phyloP scores from a whole-genome alignment of 2,113 vertebrate species.

The Clarias batrachus region DNA sequence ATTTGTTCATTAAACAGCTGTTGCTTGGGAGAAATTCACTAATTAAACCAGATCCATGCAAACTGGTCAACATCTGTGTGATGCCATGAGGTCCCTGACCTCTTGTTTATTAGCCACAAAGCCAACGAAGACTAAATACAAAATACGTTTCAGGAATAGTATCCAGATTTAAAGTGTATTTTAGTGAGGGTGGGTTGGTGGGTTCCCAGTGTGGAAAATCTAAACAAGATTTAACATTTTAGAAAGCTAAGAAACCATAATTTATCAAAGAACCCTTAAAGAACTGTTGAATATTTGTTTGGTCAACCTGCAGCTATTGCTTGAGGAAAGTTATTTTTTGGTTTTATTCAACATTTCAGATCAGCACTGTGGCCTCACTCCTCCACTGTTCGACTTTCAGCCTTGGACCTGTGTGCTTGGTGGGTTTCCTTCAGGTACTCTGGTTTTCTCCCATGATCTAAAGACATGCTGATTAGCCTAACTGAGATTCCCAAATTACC shows the following conservation, averaged over 20 bases:
- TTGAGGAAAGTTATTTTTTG: background rate
- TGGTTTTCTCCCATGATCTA: too few species aligned
- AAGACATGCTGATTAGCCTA: too few species aligned
- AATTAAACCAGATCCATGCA: slow-evolving; percentile 29
- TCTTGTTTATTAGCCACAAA: background rate
- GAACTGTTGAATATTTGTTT: background rate
- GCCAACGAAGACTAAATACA: background rate
- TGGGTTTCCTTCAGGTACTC: too few species aligned
- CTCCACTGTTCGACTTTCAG: too few species aligned
- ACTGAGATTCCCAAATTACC: too few species aligned
- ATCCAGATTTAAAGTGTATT: background rate
- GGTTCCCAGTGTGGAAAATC: background rate
- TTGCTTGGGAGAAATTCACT: slow-evolving; percentile 11
- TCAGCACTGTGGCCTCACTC: too few species aligned
- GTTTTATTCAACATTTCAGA: too few species aligned
- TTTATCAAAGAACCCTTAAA: background rate
- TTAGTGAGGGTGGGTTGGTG: background rate
- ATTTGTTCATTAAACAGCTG: slow-evolving; percentile 33
- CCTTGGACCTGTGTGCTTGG: too few species aligned
- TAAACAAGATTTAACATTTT: background rate
- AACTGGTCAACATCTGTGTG: slow-evolving; percentile 33
- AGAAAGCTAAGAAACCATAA: background rate
- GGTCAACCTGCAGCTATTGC: background rate
- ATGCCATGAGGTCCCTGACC: slow-evolving; percentile 7
- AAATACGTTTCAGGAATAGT: background rate